These are phyloP conservation scores for Pherbina coryleti DNA, from an alignment of 2,888 invertebrate species.

Conservation along the genomic window DNA sequence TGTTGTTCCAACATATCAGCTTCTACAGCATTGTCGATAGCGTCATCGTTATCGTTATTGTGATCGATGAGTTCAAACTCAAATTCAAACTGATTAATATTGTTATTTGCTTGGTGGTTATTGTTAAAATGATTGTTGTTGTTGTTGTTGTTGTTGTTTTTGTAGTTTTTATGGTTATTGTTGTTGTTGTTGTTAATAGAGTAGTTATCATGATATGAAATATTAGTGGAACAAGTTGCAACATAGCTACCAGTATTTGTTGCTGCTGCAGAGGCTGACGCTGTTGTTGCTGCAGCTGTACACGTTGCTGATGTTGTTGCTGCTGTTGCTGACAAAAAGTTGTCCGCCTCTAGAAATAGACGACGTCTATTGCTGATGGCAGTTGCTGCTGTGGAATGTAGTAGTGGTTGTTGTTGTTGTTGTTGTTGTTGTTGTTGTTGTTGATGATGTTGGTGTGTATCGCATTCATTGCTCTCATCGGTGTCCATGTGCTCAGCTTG, in stretches of 20 bases:
- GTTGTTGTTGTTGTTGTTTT: constrained; percentile 42
- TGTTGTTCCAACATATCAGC: constrained; percentile 25
- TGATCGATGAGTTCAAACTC: constrained; percentile 33
- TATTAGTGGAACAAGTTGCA: constrained; percentile 46
- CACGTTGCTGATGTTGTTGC: constrained; percentile 49
- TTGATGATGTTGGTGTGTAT: constrained; percentile 40
- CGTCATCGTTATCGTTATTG: constrained; percentile 9
- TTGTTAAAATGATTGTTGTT: constrained; percentile 42
- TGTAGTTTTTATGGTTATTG: constrained; percentile 44
- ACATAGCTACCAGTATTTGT: constrained; percentile 68
- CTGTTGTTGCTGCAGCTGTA: constrained; percentile 50
- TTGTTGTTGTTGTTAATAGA: constrained; percentile 51
- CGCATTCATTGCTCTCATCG: constrained; percentile 55
- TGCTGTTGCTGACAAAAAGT: constrained; percentile 39
- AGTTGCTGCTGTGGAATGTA: constrained; percentile 29
- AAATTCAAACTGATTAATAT: constrained; percentile 36
- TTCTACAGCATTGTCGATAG: constrained; percentile 11
- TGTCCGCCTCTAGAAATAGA: background rate
- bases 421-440: constrained; percentile 40
- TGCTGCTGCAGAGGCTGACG: constrained; percentile 44
- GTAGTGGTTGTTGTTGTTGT: constrained; percentile 32
- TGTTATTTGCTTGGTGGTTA: constrained; percentile 43
- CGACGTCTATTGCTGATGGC: background rate
- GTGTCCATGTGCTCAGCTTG: constrained; percentile 61
- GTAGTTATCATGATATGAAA: constrained; percentile 23